A percentile compares a stretch with the other conserved stretches of the same genome.
These are phyloP conservation scores for Gallinago undulata DNA, from an alignment of 2,113 vertebrate genomes.

Conservation along the genomic window DNA sequence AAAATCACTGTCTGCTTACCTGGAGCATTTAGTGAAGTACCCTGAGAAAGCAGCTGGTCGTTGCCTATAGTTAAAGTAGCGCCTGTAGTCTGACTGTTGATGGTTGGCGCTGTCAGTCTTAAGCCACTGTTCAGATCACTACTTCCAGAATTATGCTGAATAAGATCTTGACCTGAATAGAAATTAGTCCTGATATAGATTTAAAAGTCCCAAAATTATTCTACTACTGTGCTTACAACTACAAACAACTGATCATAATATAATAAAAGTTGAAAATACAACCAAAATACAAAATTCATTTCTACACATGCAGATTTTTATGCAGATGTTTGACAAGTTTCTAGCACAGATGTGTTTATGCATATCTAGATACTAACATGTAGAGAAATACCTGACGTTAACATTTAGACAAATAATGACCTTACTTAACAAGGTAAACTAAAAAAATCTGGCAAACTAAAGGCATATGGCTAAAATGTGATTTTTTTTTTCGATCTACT, in stretches of 20 bases:
- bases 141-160: slow-evolving; percentile 75
- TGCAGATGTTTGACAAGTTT: not conserved
- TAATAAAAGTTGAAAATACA: not conserved
- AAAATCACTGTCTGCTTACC: slow-evolving; percentile 1
- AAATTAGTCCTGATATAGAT: not conserved
- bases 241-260: not conserved
- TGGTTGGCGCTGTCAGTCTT: slow-evolving; percentile 73
- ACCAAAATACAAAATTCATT: not conserved
- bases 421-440: not conserved
- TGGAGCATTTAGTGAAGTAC: slow-evolving; percentile 65
- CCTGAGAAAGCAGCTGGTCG: slow-evolving; percentile 86
- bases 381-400: not conserved
- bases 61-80: slow-evolving; percentile 82
- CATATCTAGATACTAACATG: not conserved
- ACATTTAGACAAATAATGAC: not conserved
- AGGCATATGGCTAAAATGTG: not conserved
- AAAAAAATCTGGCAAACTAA: not conserved
- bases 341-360: not conserved
- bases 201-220: not conserved
- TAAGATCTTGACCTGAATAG: slow-evolving; percentile 83
- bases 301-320: not conserved
- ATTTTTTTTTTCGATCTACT: not conserved
- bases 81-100: slow-evolving; percentile 70
- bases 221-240: not conserved
- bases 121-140: slow-evolving; percentile 80